phyloP scores from a whole-genome alignment of 1,140 invertebrate genomes.

The Bombus haemorrhoidalis region DNA sequence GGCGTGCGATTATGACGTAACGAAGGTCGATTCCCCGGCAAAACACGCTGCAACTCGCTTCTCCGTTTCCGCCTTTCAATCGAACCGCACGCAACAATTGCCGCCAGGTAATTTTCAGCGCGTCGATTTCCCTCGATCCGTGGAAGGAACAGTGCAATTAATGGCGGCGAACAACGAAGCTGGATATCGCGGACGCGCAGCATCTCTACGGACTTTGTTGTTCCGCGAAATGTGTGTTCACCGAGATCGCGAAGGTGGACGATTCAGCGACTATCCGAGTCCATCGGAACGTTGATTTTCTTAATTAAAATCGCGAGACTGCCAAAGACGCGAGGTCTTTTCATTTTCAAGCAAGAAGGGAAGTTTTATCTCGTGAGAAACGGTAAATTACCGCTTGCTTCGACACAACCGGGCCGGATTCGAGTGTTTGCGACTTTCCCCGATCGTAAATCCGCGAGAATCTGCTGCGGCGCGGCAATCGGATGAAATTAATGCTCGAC shows the following conservation, averaged over 20 bases:
- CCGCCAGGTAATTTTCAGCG: background rate
- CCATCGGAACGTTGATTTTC: too few relatives aligned
- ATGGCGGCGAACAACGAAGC: background rate
- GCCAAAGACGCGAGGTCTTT: background rate
- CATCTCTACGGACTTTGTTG: background rate
- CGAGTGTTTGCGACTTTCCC: background rate
- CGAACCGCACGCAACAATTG: background rate
- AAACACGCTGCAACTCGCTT: too few relatives aligned
- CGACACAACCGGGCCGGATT: background rate
- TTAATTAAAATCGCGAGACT: too few relatives aligned
- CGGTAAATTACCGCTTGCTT: background rate
- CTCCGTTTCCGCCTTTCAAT: background rate
- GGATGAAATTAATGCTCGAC: constrained; percentile 41
- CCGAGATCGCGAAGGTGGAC: too few relatives aligned
- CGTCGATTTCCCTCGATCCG: background rate
- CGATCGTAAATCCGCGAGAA: constrained; percentile 28
- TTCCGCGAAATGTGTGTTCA: too few relatives aligned
- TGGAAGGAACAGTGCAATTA: constrained; percentile 10
- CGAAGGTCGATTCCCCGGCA: background rate
- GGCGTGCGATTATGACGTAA: background rate
- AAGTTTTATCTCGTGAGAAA: background rate
- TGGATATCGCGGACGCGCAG: background rate
- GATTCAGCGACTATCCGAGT: too few relatives aligned
- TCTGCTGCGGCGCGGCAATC: constrained; percentile 13
- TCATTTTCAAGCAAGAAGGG: background rate